Conservation (phyloP, 2,888 invertebrate genomes). For the Drosophila nr. perissopoda region DNA sequence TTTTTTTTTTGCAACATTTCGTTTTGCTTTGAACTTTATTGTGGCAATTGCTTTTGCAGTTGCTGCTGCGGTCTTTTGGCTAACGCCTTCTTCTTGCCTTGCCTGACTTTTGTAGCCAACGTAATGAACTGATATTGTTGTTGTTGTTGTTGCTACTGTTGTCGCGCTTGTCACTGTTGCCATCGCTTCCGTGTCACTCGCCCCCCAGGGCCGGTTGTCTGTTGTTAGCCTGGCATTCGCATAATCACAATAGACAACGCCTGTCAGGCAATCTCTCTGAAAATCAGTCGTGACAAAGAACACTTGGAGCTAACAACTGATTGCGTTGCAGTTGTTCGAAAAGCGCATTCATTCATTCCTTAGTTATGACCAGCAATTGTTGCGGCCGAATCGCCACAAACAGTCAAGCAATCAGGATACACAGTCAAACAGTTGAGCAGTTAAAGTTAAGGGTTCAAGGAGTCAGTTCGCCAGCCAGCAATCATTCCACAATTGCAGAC, state of each 20-base stretch:
- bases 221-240: slow-evolving; percentile 51
- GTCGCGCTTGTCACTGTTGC: slow-evolving; percentile 27
- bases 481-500: slow-evolving; percentile 34
- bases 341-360: slow-evolving; percentile 15
- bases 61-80: slow-evolving; percentile 52
- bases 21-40: slow-evolving; percentile 15
- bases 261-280: slow-evolving; percentile 61
- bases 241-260: slow-evolving; percentile 75
- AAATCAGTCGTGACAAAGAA: slow-evolving; percentile 57
- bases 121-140: slow-evolving; percentile 56
- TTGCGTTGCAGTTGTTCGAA: slow-evolving; percentile 39
- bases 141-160: slow-evolving; percentile 18
- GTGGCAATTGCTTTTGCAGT: slow-evolving; percentile 14
- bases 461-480: slow-evolving; percentile 1
- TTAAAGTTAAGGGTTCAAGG: neutral
- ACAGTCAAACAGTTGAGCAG: slow-evolving; percentile 13
- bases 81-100: slow-evolving; percentile 61
- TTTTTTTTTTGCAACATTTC: slow-evolving; percentile 15
- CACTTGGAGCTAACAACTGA: slow-evolving; percentile 45
- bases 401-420: slow-evolving; percentile 42
- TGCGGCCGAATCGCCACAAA: slow-evolving; percentile 24
- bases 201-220: slow-evolving; percentile 50
- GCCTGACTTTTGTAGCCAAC: slow-evolving; percentile 55
- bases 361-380: slow-evolving; percentile 41
- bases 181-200: slow-evolving; percentile 68